Evolutionary conservation across 2,113 vertebrate genomes (phyloP).

Genomic region (Petrocephalus zakoni): DNA sequence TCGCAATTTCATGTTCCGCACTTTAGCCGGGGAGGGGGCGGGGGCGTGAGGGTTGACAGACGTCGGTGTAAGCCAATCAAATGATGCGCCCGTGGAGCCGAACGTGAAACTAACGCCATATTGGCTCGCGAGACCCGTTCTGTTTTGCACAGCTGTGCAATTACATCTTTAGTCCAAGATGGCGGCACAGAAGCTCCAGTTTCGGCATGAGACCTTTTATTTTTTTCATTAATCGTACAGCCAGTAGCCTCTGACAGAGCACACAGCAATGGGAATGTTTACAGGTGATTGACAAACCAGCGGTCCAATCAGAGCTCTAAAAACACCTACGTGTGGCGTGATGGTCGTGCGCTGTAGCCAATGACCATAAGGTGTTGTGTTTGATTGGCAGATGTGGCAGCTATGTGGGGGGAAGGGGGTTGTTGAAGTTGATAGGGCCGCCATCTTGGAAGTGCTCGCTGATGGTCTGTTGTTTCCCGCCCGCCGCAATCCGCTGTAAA

Average conservation of each 20-base stretch:
- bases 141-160: neutral
- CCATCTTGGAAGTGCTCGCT: slow-evolving; percentile 69
- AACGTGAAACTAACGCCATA: slow-evolving; percentile 23
- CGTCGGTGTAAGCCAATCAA: slow-evolving; percentile 11
- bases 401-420: slow-evolving; percentile 67
- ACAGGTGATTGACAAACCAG: slow-evolving; percentile 4
- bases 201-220: neutral
- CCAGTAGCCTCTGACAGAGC: neutral
- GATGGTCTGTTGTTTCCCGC: slow-evolving; percentile 61
- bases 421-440: slow-evolving; percentile 62
- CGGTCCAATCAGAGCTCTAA: neutral
- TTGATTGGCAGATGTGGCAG: slow-evolving; percentile 50
- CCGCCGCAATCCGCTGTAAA: slow-evolving; percentile 60
- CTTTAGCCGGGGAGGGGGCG: neutral
- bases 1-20: slow-evolving; percentile 13
- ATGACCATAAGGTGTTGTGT: slow-evolving; percentile 29
- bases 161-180: slow-evolving; percentile 6
- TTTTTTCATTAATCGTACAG: neutral
- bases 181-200: slow-evolving; percentile 17
- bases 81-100: neutral
- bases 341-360: slow-evolving; percentile 42
- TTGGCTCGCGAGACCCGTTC: neutral
- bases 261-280: neutral
- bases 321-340: neutral
- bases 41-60: slow-evolving; percentile 2